Evolutionary conservation across 2,888 invertebrate species (phyloP).

Genomic region (Peribatodes rhomboidaria): DNA sequence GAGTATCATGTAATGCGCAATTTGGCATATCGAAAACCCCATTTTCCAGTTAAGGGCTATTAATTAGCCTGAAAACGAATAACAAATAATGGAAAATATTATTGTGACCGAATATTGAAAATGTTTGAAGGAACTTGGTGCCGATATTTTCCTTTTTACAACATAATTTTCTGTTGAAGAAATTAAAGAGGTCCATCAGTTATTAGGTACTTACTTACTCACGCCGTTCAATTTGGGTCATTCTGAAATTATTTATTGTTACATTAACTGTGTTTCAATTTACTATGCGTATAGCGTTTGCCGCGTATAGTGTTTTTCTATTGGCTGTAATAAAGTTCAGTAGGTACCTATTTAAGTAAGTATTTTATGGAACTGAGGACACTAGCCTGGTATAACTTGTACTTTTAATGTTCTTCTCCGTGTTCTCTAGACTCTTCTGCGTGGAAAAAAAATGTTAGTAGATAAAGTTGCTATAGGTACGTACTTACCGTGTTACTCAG

Average conservation of each 20-base stretch:
- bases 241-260: constrained; percentile 1
- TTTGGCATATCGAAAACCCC: constrained; percentile 11
- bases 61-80: constrained; percentile 10
- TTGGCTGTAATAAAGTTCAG: too few relatives aligned
- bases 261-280: background rate
- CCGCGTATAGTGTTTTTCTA: too few relatives aligned
- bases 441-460: background rate
- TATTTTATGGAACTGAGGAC: too few relatives aligned
- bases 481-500: background rate
- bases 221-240: constrained; percentile 6
- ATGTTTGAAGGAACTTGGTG: background rate
- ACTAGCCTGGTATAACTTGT: too few relatives aligned
- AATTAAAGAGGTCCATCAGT: background rate
- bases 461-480: background rate
- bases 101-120: constrained; percentile 8
- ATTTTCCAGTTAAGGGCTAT: constrained; percentile 14
- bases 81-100: constrained; percentile 3
- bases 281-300: background rate
- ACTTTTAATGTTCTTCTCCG: too few relatives aligned
- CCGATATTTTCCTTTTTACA: constrained; percentile 7
- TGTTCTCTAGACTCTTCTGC: too few relatives aligned
- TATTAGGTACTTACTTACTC: background rate
- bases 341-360: too few relatives aligned
- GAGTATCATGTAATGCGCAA: background rate
- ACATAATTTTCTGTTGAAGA: background rate